Evolutionary conservation across 2,797 vertebrate species (phyloP).

Genomic region (Lepilemur septentrionalis): DNA sequence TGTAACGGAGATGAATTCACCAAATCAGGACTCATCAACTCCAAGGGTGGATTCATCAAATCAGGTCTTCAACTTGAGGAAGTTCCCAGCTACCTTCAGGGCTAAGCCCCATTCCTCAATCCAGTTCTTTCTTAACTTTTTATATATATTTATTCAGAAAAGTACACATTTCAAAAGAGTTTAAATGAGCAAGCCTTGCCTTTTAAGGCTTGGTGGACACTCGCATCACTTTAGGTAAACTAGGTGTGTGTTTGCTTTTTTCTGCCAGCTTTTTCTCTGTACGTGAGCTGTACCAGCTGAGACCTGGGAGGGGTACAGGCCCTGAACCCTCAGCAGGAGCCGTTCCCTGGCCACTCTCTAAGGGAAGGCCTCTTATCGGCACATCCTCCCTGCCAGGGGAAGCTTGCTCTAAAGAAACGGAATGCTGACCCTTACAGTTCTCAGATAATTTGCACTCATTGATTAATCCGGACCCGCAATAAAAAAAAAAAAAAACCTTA

Average conservation of each 20-base stretch:
- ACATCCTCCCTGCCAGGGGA: accelerated
- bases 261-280: neutral
- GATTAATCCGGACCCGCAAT: neutral
- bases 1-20: neutral
- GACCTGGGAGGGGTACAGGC: accelerated
- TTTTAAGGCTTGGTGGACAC: neutral
- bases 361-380: no score
- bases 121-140: neutral
- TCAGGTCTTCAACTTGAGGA: neutral
- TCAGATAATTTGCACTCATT: neutral
- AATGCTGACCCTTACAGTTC: neutral
- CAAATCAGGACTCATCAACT: neutral
- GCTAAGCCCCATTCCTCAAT: neutral
- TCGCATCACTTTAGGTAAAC: neutral
- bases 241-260: neutral
- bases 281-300: neutral
- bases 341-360: accelerated
- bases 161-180: neutral
- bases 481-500: neutral
- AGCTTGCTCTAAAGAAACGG: neutral
- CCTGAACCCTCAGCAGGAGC: neutral
- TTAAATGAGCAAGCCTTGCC: neutral
- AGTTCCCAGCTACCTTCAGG: neutral
- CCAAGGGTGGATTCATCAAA: neutral
- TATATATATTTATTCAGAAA: neutral